Evolutionary conservation across 2,888 invertebrate species (phyloP).

Genomic region (Phortica okadai): DNA sequence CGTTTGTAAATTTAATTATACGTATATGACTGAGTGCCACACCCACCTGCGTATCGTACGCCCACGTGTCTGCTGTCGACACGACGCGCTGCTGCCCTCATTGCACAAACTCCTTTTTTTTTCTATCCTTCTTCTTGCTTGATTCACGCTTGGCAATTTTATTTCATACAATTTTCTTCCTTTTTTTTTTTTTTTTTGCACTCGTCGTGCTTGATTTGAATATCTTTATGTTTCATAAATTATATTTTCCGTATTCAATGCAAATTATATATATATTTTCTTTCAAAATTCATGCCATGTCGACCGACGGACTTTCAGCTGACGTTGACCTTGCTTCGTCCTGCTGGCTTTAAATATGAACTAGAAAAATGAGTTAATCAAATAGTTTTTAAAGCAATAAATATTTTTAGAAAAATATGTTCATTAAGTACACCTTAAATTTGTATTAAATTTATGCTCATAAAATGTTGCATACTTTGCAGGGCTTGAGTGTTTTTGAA

Average conservation of each 20-base stretch:
- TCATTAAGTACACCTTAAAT: no score
- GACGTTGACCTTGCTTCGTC: neutral
- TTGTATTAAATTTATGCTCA: no score
- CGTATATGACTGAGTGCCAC: neutral
- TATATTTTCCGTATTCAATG: constrained; percentile 45
- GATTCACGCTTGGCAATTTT: neutral
- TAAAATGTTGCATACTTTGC: no score
- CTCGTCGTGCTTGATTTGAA: constrained; percentile 35
- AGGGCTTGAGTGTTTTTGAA: no score
- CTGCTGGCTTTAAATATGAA: neutral
- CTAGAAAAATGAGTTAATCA: neutral
- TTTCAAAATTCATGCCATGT: constrained; percentile 16
- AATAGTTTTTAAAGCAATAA: no score
- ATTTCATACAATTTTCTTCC: neutral
- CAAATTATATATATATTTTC: constrained; percentile 41
- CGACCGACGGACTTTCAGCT: neutral
- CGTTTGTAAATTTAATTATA: neutral
- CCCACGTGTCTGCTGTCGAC: constrained; percentile 33
- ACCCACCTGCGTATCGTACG: constrained; percentile 11
- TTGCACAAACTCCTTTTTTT: neutral
- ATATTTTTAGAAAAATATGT: no score
- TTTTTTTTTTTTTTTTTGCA: neutral
- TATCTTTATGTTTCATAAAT: constrained; percentile 49
- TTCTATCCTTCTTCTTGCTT: neutral
- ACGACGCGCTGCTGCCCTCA: constrained; percentile 35